phyloP scores from a whole-genome alignment of 2,888 invertebrate species.

The Helleia helle region DNA sequence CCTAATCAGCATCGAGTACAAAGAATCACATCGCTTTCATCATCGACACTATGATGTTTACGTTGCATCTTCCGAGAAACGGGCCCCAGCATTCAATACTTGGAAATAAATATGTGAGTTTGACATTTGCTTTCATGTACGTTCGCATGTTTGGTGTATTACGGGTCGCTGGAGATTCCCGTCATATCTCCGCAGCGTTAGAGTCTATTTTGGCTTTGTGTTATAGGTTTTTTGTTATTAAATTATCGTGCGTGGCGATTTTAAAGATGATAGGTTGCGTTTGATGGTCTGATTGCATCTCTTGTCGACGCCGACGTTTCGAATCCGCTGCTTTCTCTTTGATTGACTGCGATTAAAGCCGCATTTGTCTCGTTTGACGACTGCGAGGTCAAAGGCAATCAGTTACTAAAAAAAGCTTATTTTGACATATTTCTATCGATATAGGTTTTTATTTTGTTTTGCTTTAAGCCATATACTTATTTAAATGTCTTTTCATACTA shows the following conservation, averaged over 20 bases:
- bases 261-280: conserved; percentile 70
- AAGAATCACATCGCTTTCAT: conserved; percentile 72
- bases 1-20: conserved; percentile 69
- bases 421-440: conserved; percentile 34
- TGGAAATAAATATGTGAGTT: conserved; percentile 74
- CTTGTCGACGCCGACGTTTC: conserved; percentile 68
- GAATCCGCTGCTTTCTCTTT: conserved; percentile 65
- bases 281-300: conserved; percentile 72
- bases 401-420: conserved; percentile 14
- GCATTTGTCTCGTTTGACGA: conserved; percentile 32
- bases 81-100: conserved; percentile 67
- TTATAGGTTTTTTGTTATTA: conserved; percentile 67
- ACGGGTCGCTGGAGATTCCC: conserved; percentile 34
- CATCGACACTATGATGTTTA: conserved; percentile 72
- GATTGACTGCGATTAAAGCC: conserved; percentile 59
- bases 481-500: too few species aligned
- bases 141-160: conserved; percentile 66
- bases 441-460: too few species aligned
- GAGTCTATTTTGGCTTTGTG: conserved; percentile 40
- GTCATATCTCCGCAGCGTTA: conserved; percentile 42
- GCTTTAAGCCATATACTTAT: too few species aligned
- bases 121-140: conserved; percentile 73
- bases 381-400: conserved; percentile 31
- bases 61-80: conserved; percentile 64
- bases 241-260: conserved; percentile 73